Evolutionary conservation across 2,888 invertebrate species (phyloP).

Genomic region (Elaeidobius kamerunicus): DNA sequence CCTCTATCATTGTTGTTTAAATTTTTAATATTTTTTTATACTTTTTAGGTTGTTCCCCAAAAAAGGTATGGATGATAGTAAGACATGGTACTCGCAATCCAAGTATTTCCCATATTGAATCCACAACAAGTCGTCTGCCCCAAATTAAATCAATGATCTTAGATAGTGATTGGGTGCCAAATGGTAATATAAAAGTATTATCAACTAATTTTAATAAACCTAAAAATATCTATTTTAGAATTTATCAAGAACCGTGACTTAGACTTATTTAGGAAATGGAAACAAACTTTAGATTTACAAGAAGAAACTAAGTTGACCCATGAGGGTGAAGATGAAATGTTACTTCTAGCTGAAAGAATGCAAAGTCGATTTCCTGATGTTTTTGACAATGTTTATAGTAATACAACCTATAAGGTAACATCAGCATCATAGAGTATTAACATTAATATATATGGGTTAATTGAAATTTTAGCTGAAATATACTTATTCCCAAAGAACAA

Average conservation of each 20-base stretch:
- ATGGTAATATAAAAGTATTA: slow-evolving; percentile 46
- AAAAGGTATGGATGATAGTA: slow-evolving; percentile 70
- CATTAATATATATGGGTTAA: slow-evolving; percentile 42
- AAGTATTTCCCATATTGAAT: slow-evolving; percentile 55
- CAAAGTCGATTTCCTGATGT: slow-evolving; percentile 66
- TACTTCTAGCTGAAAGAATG: slow-evolving; percentile 69
- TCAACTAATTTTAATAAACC: no score
- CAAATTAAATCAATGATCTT: slow-evolving; percentile 56
- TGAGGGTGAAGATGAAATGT: slow-evolving; percentile 77
- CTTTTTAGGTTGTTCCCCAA: slow-evolving; percentile 39
- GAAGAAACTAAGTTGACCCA: slow-evolving; percentile 61
- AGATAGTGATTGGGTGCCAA: slow-evolving; percentile 50
- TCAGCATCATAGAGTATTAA: no score
- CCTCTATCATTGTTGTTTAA: neutral
- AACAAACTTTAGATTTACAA: slow-evolving; percentile 50
- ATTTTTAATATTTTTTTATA: neutral
- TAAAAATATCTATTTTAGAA: slow-evolving; percentile 36
- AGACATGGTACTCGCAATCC: slow-evolving; percentile 80
- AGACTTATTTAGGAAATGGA: slow-evolving; percentile 55
- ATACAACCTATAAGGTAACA: slow-evolving; percentile 52
- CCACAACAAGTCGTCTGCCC: slow-evolving; percentile 55
- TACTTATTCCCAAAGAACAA: slow-evolving; percentile 73
- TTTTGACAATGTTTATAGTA: slow-evolving; percentile 60
- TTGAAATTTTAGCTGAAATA: slow-evolving; percentile 61
- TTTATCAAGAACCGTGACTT: slow-evolving; percentile 38